Evolutionary conservation across 2,888 invertebrate species (phyloP), one percentile per base, ranked within the genome.

Genomic region (Azorinus chamasolen): DNA sequence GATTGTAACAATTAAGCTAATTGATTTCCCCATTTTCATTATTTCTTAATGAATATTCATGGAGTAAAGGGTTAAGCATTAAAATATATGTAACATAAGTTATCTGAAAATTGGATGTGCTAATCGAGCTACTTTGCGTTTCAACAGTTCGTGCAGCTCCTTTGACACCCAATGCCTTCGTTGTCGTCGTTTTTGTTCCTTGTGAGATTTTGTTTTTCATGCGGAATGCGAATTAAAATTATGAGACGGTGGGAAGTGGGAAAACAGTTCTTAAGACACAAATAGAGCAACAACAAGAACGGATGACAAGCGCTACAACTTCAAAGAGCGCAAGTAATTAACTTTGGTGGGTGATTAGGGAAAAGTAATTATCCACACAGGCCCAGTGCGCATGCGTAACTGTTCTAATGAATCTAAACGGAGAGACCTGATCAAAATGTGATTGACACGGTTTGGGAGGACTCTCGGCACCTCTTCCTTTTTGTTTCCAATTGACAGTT

Each of bases 351-450:
- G 57, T 70, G 73, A 76, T 80, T 76, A 77, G 65, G 66, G 58
- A 76, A 66, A 76, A 77, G 76, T 80, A 80, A 76, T 77, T 76
- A 74, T 63, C 64, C 65, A 70, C 62, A 22, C 62, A 48, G 22
- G 50, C 43, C 54, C 41, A 58, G 20, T 57, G 63, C 73, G 80
- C 80, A 80, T 80, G 80, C 80, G 80, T 70, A 80, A 74, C 66
- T 66, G 55, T 20, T 10, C 46, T 61, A 73, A 80, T 76, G 70
- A 80, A 80, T 75, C 73, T 63, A 57, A 70, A 77, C 62, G 63
- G 62, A 54, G 54, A 57, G 69, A 72, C 76, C 65, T 64, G 66
- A 63, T 58, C 57, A 70, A 68, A 59, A 66, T 62, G 71, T 71
- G 71, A 62, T 32, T 62, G 62, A 62, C 62, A 62, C 50, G 32